phyloP scores from a whole-genome alignment of 2,113 vertebrate species.

The Melanerpes aurifrons region DNA sequence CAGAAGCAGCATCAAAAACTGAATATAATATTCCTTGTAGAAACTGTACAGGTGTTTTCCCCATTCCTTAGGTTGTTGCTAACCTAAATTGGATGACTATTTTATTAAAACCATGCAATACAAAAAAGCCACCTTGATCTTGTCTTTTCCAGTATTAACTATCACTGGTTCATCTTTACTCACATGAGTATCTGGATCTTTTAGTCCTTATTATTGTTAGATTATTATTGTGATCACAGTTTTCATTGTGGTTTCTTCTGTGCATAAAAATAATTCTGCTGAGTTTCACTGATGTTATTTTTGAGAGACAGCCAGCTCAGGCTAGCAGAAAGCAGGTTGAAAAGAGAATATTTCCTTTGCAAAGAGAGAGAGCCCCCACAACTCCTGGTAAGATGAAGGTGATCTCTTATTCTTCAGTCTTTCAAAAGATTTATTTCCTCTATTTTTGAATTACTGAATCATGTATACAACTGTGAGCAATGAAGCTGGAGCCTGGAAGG shows the following conservation, averaged over 20 bases:
- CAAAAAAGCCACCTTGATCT: neutral
- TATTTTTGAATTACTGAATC: neutral
- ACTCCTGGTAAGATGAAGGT: neutral
- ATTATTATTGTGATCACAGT: neutral
- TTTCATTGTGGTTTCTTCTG: neutral
- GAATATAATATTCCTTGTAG: neutral
- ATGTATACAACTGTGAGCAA: neutral
- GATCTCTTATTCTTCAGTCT: neutral
- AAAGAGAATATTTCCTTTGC: neutral
- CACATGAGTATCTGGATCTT: neutral
- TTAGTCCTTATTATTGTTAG: neutral
- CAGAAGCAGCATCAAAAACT: neutral
- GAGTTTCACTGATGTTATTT: neutral
- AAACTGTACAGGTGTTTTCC: accelerated
- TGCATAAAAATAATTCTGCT: neutral
- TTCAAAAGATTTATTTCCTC: neutral
- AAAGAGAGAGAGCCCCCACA: neutral
- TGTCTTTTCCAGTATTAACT: neutral
- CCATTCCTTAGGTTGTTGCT: neutral
- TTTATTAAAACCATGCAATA: neutral
- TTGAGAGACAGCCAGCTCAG: neutral
- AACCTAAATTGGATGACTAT: neutral
- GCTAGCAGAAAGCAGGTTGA: neutral
- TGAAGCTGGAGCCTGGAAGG: neutral
- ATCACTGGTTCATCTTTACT: neutral